Conservation (phyloP, 2,888 invertebrate species). For the Rapana venosa region DNA sequence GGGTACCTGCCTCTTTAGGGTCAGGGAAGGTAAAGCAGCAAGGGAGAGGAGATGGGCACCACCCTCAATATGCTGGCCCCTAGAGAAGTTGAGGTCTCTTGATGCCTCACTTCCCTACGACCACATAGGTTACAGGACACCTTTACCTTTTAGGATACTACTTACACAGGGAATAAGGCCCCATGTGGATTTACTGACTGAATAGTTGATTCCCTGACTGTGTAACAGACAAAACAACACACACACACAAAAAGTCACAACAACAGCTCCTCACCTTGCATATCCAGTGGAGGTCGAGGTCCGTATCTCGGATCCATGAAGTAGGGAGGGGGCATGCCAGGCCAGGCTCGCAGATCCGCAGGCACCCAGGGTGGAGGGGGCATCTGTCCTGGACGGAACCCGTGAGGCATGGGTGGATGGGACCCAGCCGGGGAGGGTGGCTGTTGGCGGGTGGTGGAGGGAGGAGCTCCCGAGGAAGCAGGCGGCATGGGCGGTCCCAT, state of each 20-base stretch:
- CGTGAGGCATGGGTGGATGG: slow-evolving; percentile 59
- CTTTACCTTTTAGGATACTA: no score
- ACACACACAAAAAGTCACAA: background rate
- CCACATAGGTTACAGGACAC: no score
- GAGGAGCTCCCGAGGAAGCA: slow-evolving; percentile 49
- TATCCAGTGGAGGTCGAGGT: slow-evolving; percentile 69
- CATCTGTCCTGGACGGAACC: slow-evolving; percentile 70
- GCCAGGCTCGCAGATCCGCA: slow-evolving; percentile 57
- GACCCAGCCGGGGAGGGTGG: slow-evolving; percentile 56
- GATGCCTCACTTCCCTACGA: no score
- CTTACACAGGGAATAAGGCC: no score
- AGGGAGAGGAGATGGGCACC: no score
- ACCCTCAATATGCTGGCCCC: no score
- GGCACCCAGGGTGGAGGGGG: slow-evolving; percentile 72
- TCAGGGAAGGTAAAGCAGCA: no score
- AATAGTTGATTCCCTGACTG: no score
- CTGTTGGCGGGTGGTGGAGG: slow-evolving; percentile 54
- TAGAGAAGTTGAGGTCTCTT: no score
- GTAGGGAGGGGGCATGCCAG: slow-evolving; percentile 66
- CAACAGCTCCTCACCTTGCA: slow-evolving; percentile 63
- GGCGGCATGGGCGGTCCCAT: slow-evolving; percentile 42
- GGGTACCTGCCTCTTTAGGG: no score
- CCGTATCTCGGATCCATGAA: slow-evolving; percentile 70
- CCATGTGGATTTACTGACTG: no score
- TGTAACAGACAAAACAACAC: no score